Base-by-base conservation (phyloP, 2,113 vertebrate genomes). In the Jaculus jaculus region DNA sequence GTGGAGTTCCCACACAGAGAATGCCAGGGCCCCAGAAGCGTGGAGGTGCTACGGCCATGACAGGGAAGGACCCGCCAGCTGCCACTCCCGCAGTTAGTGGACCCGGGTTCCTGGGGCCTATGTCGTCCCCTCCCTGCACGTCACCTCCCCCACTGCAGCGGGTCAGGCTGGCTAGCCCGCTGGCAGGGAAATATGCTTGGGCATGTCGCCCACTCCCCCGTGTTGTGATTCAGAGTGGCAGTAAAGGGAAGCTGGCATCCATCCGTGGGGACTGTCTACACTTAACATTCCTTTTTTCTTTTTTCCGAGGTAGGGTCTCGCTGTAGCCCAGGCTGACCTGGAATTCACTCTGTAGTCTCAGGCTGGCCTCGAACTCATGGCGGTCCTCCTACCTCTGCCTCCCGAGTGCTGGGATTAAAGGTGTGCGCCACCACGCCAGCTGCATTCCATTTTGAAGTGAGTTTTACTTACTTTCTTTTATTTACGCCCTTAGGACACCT, bases 401-500 rank as follows among this genome's bases (percentile, higher is more conserved):
- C 42, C 42, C 8, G 42, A 47, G 42, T 47, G 42, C 42, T 47
- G 42, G 42, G 42, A 47, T 47, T 47, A 8, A 47, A 47, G 42
- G 42, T 8, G 42, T 47, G 8, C 42, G 42, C 42, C 42, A 47
- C 42, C 42, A 47, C 42, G 42, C 42, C 42, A 8, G 42, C 42
- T 80, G 0, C 1, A 0, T 7, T 13, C 30, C 42, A 1, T 69
- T 39, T 39, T 32, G 4, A 21, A 34, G 74, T 47, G 18, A 23
- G 61, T 23, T 42, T 51, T 28, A 13, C 37, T 73, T 71, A 5
- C 30, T 61, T 7, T 87, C 0, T 75, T 66, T 72, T 86, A 81
- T 94, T 15, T 88, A 24, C 58, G 26, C 61, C 37, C 75, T n/a
- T 93, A 99, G 98, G 96, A 95, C 24, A 94, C 96, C 81, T 72